Conservation (phyloP, 1,140 invertebrate species). For the Drosophila nigromelanica region DNA sequence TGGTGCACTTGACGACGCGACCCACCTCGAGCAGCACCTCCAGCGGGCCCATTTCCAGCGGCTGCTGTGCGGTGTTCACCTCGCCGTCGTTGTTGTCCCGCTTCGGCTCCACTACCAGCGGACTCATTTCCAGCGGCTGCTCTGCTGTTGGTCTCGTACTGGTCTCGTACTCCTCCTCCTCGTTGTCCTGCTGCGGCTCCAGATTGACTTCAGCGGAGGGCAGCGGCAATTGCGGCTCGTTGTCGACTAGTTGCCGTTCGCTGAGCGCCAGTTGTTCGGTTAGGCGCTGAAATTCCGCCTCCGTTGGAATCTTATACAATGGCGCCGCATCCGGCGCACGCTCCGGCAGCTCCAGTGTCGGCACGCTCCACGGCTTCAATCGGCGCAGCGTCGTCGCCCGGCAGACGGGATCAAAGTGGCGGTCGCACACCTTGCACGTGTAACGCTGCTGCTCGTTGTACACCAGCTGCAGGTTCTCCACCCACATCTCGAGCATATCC, state of each 20-base stretch:
- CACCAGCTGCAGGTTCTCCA: constrained; percentile 56
- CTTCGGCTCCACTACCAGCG: background rate
- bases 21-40: constrained; percentile 70
- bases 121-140: background rate
- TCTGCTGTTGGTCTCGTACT: constrained; percentile 10
- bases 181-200: constrained; percentile 5
- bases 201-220: constrained; percentile 11
- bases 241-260: constrained; percentile 22
- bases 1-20: constrained; percentile 63
- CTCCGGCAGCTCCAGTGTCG: constrained; percentile 53
- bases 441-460: constrained; percentile 55
- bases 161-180: background rate
- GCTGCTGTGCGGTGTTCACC: constrained; percentile 7
- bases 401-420: constrained; percentile 64
- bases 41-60: constrained; percentile 40
- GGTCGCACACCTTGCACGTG: constrained; percentile 58
- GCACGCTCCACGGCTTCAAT: constrained; percentile 60
- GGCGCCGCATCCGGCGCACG: constrained; percentile 11
- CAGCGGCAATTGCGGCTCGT: background rate
- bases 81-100: background rate
- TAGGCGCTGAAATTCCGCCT: constrained; percentile 49
- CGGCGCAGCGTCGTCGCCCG: constrained; percentile 31
- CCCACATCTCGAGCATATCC: constrained; percentile 66
- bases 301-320: constrained; percentile 50
- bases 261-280: constrained; percentile 11